Conservation (phyloP, 2,113 vertebrate genomes). For the Peromyscus californicus region DNA sequence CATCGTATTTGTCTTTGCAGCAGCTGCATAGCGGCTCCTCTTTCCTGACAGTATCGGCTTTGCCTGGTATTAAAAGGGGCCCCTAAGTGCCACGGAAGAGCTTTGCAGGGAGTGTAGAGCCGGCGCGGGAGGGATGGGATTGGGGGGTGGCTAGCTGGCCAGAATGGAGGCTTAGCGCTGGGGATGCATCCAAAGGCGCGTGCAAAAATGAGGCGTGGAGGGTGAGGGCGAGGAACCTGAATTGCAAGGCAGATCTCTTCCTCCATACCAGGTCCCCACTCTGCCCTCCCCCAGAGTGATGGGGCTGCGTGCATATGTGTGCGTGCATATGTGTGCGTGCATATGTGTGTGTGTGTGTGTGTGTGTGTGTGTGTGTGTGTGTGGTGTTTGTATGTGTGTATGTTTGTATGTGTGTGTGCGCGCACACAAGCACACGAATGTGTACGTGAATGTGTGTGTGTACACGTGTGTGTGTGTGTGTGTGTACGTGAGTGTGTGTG, state of each 20-base stretch:
- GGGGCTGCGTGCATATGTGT: fast-evolving
- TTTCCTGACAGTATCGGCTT: neutral
- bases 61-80: conserved; percentile 19
- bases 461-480: fast-evolving
- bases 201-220: neutral
- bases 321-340: fast-evolving
- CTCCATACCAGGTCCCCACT: neutral
- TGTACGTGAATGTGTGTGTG: neutral
- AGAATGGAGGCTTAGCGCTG: neutral
- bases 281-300: neutral
- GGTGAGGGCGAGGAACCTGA: neutral
- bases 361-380: neutral
- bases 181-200: neutral
- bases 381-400: fast-evolving
- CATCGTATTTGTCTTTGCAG: conserved; percentile 8
- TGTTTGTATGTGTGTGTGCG: neutral
- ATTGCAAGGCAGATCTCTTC: neutral
- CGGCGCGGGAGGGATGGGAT: neutral
- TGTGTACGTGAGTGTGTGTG: fast-evolving
- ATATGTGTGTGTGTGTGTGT: fast-evolving
- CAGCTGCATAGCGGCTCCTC: conserved; percentile 20
- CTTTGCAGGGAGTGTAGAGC: neutral
- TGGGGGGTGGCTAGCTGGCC: neutral
- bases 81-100: neutral
- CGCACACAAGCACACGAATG: fast-evolving